phyloP scores from a whole-genome alignment of 2,113 vertebrate species.

The Regulus satrapa region DNA sequence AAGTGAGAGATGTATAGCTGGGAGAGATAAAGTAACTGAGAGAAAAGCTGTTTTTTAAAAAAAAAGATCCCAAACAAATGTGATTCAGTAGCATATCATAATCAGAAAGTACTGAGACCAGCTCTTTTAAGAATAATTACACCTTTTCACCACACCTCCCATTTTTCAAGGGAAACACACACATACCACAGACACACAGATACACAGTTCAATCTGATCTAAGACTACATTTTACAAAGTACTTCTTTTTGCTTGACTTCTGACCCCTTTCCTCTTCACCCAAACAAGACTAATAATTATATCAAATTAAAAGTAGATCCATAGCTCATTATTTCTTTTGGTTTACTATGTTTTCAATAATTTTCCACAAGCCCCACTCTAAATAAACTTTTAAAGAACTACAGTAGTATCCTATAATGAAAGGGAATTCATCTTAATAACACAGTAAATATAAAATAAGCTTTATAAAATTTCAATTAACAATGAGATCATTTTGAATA shows the following conservation, averaged over 20 bases:
- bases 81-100: conserved; percentile 58
- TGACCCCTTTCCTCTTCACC: conserved; percentile 34
- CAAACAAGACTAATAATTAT: conserved; percentile 50
- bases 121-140: conserved; percentile 78
- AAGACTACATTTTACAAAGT: conserved; percentile 74
- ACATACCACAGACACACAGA: conserved; percentile 72
- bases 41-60: not conserved
- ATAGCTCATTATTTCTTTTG: conserved; percentile 47
- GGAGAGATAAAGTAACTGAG: conserved; percentile 56
- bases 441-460: conserved; percentile 64
- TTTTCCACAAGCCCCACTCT: conserved; percentile 45
- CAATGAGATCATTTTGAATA: conserved; percentile 41
- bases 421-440: conserved; percentile 55
- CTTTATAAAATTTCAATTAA: conserved; percentile 64
- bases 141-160: conserved; percentile 73
- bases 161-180: conserved; percentile 68
- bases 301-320: conserved; percentile 42
- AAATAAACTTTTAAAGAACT: conserved; percentile 53
- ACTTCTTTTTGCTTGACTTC: conserved; percentile 61
- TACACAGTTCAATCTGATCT: conserved; percentile 69
- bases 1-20: conserved; percentile 54
- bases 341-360: conserved; percentile 32
- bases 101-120: conserved; percentile 78
- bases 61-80: not conserved
- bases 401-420: conserved; percentile 50